Conservation (phyloP, 2,888 invertebrate genomes). For the Dioctria rufipes region DNA sequence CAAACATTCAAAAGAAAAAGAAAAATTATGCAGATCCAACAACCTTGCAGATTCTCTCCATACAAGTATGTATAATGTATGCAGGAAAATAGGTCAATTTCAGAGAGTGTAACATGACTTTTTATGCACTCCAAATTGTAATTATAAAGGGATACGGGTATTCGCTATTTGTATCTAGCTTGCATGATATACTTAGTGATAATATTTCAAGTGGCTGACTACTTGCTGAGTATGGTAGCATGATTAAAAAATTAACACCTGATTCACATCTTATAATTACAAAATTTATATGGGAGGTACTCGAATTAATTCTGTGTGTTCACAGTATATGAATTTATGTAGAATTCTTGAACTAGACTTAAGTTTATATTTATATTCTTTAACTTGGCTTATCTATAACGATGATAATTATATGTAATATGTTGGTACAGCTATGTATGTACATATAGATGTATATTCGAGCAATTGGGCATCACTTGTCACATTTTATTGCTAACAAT, state of each 20-base stretch:
- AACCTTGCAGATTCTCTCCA: background rate
- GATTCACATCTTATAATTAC: background rate
- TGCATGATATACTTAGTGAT: conserved; percentile 1
- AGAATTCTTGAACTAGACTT: too few species aligned
- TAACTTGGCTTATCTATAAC: too few species aligned
- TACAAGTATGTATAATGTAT: background rate
- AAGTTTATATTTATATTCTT: too few species aligned
- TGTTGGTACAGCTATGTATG: too few species aligned
- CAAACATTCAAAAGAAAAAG: conserved; percentile 18
- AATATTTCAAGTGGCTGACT: conserved; percentile 2
- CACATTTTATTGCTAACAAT: too few species aligned
- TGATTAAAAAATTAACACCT: conserved; percentile 27
- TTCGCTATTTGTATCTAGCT: background rate
- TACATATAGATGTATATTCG: too few species aligned
- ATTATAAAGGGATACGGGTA: conserved; percentile 26
- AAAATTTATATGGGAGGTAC: too few species aligned
- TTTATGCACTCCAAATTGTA: conserved; percentile 25
- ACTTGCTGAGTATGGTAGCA: background rate
- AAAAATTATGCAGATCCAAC: conserved; percentile 19
- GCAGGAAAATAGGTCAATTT: conserved; percentile 39
- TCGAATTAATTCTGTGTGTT: too few species aligned
- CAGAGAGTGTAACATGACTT: conserved; percentile 17
- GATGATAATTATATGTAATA: too few species aligned
- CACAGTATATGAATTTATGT: too few species aligned
- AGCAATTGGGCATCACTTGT: too few species aligned